phyloP scores from a whole-genome alignment of 2,888 invertebrate genomes.

The Rotaria magnacalcarata region DNA sequence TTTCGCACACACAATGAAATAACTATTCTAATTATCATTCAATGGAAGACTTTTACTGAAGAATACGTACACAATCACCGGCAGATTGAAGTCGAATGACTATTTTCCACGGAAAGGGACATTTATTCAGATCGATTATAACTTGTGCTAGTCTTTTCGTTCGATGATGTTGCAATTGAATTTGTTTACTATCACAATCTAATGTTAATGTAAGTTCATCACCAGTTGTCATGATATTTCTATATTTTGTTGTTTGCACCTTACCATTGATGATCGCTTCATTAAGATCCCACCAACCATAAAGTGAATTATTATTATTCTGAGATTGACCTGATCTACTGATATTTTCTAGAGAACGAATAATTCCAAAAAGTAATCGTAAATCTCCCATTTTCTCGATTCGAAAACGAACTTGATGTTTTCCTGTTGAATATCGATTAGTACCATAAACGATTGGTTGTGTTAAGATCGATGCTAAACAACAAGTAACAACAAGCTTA shows the following conservation, averaged over 20 bases:
- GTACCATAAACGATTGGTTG: not conserved
- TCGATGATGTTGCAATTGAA: slow-evolving; percentile 20
- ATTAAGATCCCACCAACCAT: slow-evolving; percentile 11
- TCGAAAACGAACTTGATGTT: not conserved
- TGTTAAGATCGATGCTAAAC: not conserved
- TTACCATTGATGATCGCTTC: not conserved
- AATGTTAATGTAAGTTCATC: not conserved
- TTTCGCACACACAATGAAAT: too few species aligned
- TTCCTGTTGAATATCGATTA: slow-evolving; percentile 4
- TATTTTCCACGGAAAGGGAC: slow-evolving; percentile 19
- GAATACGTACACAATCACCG: slow-evolving; percentile 13
- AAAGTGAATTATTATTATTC: not conserved
- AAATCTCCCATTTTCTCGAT: not conserved
- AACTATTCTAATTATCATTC: too few species aligned
- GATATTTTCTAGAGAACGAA: not conserved
- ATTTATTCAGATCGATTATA: not conserved
- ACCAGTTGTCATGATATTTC: not conserved
- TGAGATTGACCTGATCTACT: not conserved
- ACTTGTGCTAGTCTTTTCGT: not conserved
- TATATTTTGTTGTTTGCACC: not conserved
- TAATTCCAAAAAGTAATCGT: not conserved
- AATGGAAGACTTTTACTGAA: not conserved
- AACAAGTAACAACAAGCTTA: not conserved
- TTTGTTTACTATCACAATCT: slow-evolving; percentile 5
- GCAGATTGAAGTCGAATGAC: not conserved